These are phyloP conservation scores for Hydropsyche betteni DNA, from an alignment of 2,888 invertebrate species.

Conservation along the genomic window DNA sequence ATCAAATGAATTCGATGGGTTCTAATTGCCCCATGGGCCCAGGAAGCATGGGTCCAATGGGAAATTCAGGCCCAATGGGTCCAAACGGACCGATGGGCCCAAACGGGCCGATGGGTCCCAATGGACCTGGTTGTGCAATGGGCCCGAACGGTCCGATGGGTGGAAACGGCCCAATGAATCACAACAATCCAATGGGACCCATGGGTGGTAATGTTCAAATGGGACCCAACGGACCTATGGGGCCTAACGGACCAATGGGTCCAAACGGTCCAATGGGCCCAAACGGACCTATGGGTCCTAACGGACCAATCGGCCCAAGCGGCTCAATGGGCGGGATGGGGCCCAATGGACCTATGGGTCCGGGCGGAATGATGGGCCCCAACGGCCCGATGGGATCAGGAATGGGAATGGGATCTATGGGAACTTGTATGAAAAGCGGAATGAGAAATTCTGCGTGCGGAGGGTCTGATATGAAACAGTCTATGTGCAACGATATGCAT, in stretches of 20 bases:
- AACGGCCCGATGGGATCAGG: constrained; percentile 63
- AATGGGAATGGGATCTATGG: constrained; percentile 66
- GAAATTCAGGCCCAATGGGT: constrained; percentile 60
- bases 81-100: constrained; percentile 52
- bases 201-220: constrained; percentile 56
- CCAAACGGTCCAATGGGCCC: constrained; percentile 62
- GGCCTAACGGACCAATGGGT: constrained; percentile 44
- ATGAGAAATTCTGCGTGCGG: constrained; percentile 62
- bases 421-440: constrained; percentile 65
- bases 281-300: constrained; percentile 51
- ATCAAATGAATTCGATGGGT: constrained; percentile 55
- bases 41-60: constrained; percentile 56
- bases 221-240: constrained; percentile 57
- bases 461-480: constrained; percentile 65
- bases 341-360: constrained; percentile 58
- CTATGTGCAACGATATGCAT: constrained; percentile 66
- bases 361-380: constrained; percentile 63
- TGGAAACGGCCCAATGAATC: constrained; percentile 61
- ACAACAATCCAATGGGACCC: constrained; percentile 58
- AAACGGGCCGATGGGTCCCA: constrained; percentile 46
- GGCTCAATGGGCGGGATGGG: constrained; percentile 57
- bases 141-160: constrained; percentile 61
- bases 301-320: constrained; percentile 57
- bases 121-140: constrained; percentile 59
- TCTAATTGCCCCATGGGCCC: constrained; percentile 62